phyloP scores from a whole-genome alignment of 2,797 vertebrate genomes.

The Periparus ater region DNA sequence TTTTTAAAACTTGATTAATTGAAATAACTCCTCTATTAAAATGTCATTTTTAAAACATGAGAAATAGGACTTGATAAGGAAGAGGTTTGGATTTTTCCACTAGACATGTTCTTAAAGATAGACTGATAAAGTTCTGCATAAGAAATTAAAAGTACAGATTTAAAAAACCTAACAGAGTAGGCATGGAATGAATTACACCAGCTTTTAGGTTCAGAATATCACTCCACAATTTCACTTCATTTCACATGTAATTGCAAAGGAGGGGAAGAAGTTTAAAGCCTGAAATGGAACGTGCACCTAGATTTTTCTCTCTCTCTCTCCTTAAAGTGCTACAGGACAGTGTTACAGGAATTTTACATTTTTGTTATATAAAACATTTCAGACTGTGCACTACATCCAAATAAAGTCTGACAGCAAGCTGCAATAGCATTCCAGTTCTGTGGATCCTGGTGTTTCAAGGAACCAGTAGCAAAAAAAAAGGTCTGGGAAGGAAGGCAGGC shows the following conservation, averaged over 20 bases:
- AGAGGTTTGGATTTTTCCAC: conserved; percentile 6
- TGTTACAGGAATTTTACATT: not conserved
- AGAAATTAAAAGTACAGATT: not conserved
- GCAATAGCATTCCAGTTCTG: not conserved
- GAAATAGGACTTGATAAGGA: not conserved
- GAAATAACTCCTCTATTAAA: not conserved
- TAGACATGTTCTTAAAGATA: not conserved
- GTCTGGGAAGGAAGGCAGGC: not conserved
- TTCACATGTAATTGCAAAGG: not conserved
- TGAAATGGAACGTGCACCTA: not conserved
- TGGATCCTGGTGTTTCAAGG: not conserved
- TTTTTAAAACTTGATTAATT: not conserved
- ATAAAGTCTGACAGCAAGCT: conserved; percentile 5
- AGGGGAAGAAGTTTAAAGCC: not conserved
- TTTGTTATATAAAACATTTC: not conserved
- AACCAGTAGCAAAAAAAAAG: not conserved
- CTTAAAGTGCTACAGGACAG: not conserved
- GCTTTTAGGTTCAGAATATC: not conserved
- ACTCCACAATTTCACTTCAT: not conserved
- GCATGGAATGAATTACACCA: conserved; percentile 14
- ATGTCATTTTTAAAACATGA: conserved; percentile 9
- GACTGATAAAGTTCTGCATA: not conserved
- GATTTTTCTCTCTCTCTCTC: not conserved
- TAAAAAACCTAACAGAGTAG: not conserved
- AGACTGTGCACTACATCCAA: not conserved